Percentiles rank a stretch among this genome's conserved stretches.
phyloP scores from a whole-genome alignment of 2,797 vertebrate species.

The Amphiprion clarkii region DNA sequence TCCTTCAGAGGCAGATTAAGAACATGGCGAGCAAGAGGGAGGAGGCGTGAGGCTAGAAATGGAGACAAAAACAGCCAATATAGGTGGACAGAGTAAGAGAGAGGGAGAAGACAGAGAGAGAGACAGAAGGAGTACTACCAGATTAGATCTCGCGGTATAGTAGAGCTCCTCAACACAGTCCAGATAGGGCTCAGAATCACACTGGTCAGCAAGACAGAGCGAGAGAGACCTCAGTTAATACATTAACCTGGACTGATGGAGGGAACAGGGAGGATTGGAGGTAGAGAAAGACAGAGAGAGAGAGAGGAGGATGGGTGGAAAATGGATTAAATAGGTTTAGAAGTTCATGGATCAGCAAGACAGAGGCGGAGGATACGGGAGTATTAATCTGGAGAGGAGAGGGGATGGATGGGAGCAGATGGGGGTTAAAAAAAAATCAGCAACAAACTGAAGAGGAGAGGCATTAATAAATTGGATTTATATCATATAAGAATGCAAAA shows the following conservation, averaged over 20 bases:
- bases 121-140: slow-evolving; percentile 89
- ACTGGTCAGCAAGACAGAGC: slow-evolving; percentile 92
- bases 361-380: slow-evolving; percentile 26
- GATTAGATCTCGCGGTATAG: slow-evolving; percentile 99
- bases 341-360: slow-evolving; percentile 35
- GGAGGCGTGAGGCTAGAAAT: slow-evolving; percentile 20
- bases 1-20: slow-evolving; percentile 38
- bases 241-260: slow-evolving; percentile 86
- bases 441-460: slow-evolving; percentile 25
- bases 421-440: slow-evolving; percentile 12
- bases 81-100: slow-evolving; percentile 48
- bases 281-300: slow-evolving; percentile 40
- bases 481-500: slow-evolving; percentile 14
- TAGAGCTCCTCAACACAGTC: slow-evolving; percentile 98
- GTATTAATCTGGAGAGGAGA: slow-evolving; percentile 42
- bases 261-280: slow-evolving; percentile 38
- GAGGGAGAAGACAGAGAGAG: slow-evolving; percentile 65
- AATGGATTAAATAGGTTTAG: slow-evolving; percentile 55
- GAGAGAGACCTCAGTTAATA: slow-evolving; percentile 89
- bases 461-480: slow-evolving; percentile 15
- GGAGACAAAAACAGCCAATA: slow-evolving; percentile 26
- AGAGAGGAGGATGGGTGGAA: slow-evolving; percentile 49
- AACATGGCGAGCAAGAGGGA: slow-evolving; percentile 3
- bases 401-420: background rate
- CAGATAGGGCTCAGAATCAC: slow-evolving; percentile 95